Conservation (phyloP, 2,888 invertebrate species). For the Scaptomyza cyrtandrae region DNA sequence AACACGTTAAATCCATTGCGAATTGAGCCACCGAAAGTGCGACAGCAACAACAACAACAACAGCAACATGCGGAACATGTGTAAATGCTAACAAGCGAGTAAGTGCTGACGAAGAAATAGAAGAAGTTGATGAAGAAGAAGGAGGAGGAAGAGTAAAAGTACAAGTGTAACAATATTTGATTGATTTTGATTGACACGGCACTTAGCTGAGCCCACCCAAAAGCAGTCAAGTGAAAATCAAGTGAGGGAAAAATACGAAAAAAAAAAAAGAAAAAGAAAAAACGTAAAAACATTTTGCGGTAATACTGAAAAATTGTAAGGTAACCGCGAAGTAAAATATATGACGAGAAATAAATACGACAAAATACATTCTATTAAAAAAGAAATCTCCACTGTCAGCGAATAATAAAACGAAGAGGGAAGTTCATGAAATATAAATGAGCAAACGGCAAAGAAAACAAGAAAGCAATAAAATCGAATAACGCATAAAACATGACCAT, state of each 20-base stretch:
- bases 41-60: not conserved
- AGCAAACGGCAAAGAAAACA: constrained; percentile 20
- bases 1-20: constrained; percentile 42
- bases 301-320: constrained; percentile 26
- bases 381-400: constrained; percentile 20
- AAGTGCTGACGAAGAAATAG: constrained; percentile 14
- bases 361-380: constrained; percentile 26
- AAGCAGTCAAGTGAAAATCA: constrained; percentile 30
- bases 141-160: constrained; percentile 9
- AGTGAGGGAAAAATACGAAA: not conserved
- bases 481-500: constrained; percentile 30
- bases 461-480: constrained; percentile 44
- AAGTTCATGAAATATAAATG: constrained; percentile 40
- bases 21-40: constrained; percentile 38
- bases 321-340: constrained; percentile 8
- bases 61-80: constrained; percentile 53
- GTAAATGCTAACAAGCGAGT: constrained; percentile 64
- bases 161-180: constrained; percentile 60
- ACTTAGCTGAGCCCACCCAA: constrained; percentile 52
- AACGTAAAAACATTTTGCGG: not conserved
- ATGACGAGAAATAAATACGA: constrained; percentile 9
- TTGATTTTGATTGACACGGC: constrained; percentile 78
- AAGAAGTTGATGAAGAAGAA: not conserved
- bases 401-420: constrained; percentile 1
- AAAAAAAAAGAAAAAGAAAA: too few relatives aligned